Percentiles rank a stretch among this genome's conserved stretches.
Evolutionary conservation across 2,113 vertebrate species (phyloP).

Genomic region (Empidonax alnorum): DNA sequence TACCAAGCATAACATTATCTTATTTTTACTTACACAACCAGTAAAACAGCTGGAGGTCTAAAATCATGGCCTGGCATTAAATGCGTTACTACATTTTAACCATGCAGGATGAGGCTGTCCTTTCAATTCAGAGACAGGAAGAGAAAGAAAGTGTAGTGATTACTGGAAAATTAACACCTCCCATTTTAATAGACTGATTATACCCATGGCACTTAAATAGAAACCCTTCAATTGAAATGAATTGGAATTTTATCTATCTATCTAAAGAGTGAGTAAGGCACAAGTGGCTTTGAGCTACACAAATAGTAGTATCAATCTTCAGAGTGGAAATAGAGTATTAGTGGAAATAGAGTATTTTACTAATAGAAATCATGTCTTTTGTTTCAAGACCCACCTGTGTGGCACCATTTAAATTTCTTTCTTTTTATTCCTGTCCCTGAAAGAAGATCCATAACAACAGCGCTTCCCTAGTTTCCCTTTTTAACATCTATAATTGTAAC

Average conservation of each 20-base stretch:
- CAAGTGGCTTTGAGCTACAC: slow-evolving; percentile 26
- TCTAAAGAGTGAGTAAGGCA: not conserved
- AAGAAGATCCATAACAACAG: not conserved
- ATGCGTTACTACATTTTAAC: slow-evolving; percentile 74
- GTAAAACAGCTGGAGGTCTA: slow-evolving; percentile 83
- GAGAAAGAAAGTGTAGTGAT: slow-evolving; percentile 57
- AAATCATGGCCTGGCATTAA: slow-evolving; percentile 76
- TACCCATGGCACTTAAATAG: slow-evolving; percentile 45
- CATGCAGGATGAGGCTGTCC: slow-evolving; percentile 65
- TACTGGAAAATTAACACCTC: slow-evolving; percentile 76
- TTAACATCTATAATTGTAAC: not conserved
- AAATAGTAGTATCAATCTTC: not conserved
- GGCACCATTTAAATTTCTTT: not conserved
- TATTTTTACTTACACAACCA: slow-evolving; percentile 86
- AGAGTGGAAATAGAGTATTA: not conserved
- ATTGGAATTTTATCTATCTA: slow-evolving; percentile 48
- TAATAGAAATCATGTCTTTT: not conserved
- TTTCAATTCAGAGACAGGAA: slow-evolving; percentile 52
- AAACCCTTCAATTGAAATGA: slow-evolving; percentile 53
- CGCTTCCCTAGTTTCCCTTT: not conserved
- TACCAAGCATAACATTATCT: slow-evolving; percentile 80
- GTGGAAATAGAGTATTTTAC: slow-evolving; percentile 4
- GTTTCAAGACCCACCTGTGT: not conserved
- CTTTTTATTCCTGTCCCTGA: not conserved
- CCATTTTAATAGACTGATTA: slow-evolving; percentile 70